Evolutionary conservation across 2,888 invertebrate species (phyloP), one percentile per base, ranked within the genome.

Genomic region (Pollenia amentaria): DNA sequence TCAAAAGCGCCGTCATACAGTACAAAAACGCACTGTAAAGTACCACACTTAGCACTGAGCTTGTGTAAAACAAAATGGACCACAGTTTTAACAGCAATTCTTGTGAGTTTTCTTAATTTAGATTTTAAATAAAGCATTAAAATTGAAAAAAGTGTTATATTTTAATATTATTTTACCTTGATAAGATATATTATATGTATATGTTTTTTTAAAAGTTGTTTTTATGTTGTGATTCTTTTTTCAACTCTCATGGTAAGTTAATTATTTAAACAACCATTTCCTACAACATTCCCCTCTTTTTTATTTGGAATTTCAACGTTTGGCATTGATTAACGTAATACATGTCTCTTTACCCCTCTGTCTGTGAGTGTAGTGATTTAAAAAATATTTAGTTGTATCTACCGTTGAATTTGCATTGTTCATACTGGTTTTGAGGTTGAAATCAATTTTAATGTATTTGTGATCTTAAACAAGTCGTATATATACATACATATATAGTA

Each of bases 311-410:
- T 53, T 76, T 65, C 42, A 65, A 65, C 53, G 53, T 44, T 76
- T 76, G 65, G 76, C 76, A 76, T 76, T 76, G 76, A 76, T 76
- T 65, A 76, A 76, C 76, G 76, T 76, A 76, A 76, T 76, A 76
- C 64, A 65, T 42, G 40, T 29, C 16, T 72, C 51, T 51, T 29
- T 70, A 46, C 16, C 44, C n/a, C 38, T 48, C 10, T 18, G 16
- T 11, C 29, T 6, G 29, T 29, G 6, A 29, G 29, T 29, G 6
- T 29, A 6, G 29, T 0, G 29, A 29, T 29, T 29, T n/a, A 53
- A 29, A 44, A 76, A 65, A 53, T 64, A 44, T 9, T 14, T 29
- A 21, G 44, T 53, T 62, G 21, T 48, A 21, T 67, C 65, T 67
- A 77, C 77, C 67, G 65, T 77, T 65, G 77, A 77, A 77, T 77